Conservation (phyloP, 2,113 vertebrate species). For the Rhipidura dahli region DNA sequence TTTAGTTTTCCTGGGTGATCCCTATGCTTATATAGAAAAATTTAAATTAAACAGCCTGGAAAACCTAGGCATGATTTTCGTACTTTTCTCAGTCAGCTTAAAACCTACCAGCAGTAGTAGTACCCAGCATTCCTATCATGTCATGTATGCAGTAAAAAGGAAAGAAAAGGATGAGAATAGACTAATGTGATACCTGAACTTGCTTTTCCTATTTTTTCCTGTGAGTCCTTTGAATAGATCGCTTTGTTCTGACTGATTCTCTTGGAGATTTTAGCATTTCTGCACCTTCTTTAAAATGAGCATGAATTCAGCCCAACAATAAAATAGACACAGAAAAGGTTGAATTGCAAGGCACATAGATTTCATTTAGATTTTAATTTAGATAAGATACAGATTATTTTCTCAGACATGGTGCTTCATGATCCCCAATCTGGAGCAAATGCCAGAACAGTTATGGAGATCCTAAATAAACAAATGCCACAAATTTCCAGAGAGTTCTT, state of each 20-base stretch:
- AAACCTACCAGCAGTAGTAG: neutral
- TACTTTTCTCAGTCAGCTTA: neutral
- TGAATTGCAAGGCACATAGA: neutral
- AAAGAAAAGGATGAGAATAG: neutral
- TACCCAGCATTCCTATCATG: neutral
- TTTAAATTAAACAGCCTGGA: neutral
- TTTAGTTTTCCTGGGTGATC: neutral
- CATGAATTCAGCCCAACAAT: conserved; percentile 9
- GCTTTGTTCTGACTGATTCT: conserved; percentile 3
- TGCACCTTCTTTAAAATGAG: neutral
- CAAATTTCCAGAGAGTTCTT: neutral
- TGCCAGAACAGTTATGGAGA: neutral
- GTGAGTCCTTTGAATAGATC: neutral
- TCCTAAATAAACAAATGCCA: conserved; percentile 42
- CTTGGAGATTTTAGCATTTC: conserved; percentile 1
- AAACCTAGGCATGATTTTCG: neutral
- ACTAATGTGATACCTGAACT: neutral
- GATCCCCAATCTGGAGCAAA: conserved; percentile 21
- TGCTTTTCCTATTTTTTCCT: neutral
- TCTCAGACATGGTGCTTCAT: neutral
- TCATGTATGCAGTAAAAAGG: neutral
- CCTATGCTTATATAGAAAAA: neutral
- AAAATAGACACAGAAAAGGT: conserved; percentile 18
- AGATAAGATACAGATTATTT: conserved; percentile 68
- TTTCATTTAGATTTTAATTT: conserved; percentile 79